phyloP scores from a whole-genome alignment of 2,113 vertebrate species.

The Brachyhypopomus occidentalis region DNA sequence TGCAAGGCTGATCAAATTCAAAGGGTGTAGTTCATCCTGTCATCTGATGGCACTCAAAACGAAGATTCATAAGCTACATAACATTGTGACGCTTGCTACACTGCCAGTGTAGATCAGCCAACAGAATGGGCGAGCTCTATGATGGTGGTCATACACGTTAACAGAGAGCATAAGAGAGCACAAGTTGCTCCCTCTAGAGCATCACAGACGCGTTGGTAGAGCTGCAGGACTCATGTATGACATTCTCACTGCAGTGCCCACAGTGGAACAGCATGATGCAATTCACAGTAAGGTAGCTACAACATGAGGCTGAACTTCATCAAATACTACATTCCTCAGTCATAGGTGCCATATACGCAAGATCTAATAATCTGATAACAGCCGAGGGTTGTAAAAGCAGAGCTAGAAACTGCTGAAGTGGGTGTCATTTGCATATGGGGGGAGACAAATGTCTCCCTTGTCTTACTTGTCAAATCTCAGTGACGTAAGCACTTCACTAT shows the following conservation, averaged over 20 bases:
- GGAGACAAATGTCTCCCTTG: background rate
- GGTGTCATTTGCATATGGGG: background rate
- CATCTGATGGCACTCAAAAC: constrained; percentile 16
- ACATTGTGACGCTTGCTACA: constrained; percentile 18
- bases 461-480: constrained; percentile 38
- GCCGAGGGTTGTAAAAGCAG: too few species aligned
- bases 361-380: background rate
- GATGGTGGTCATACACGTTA: constrained; percentile 42
- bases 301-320: background rate
- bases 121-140: constrained; percentile 40
- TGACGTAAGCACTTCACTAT: background rate
- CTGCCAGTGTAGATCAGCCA: background rate
- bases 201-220: background rate
- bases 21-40: constrained; percentile 34
- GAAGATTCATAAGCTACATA: constrained; percentile 25
- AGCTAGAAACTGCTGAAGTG: too few species aligned
- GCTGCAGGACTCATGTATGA: constrained; percentile 1
- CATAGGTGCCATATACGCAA: background rate
- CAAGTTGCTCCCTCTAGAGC: background rate
- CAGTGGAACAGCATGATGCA: constrained; percentile 7
- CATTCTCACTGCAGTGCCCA: background rate
- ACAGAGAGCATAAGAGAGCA: constrained; percentile 18
- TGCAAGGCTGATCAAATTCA: constrained; percentile 35
- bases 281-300: background rate
- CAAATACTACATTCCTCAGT: constrained; percentile 10